These are phyloP conservation scores for Drosophila hamatofila DNA, from an alignment of 2,888 invertebrate genomes.

Conservation along the genomic window DNA sequence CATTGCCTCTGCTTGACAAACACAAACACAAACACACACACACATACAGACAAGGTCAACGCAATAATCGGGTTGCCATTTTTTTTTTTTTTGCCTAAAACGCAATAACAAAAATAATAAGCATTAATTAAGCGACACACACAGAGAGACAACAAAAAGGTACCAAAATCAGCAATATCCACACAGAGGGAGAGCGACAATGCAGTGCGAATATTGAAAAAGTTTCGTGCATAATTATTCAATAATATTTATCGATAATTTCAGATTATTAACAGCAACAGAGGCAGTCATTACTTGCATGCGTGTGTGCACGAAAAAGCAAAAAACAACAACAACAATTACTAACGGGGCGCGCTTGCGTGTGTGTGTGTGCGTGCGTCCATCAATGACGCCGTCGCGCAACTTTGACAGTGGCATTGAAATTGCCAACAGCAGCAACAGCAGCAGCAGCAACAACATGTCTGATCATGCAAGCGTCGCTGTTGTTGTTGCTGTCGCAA, in stretches of 20 bases:
- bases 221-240: background rate
- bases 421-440: slow-evolving; percentile 34
- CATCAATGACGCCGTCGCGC: slow-evolving; percentile 47
- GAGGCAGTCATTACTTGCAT: background rate
- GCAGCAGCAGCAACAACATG: slow-evolving; percentile 14
- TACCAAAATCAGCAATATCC: slow-evolving; percentile 6
- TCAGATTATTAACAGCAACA: slow-evolving; percentile 7
- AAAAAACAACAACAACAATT: slow-evolving; percentile 1
- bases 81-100: slow-evolving; percentile 35
- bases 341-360: slow-evolving; percentile 13
- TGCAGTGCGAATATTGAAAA: background rate
- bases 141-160: slow-evolving; percentile 1
- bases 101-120: slow-evolving; percentile 54
- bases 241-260: slow-evolving; percentile 21
- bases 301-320: slow-evolving; percentile 8
- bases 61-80: slow-evolving; percentile 40
- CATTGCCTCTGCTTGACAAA: slow-evolving; percentile 14
- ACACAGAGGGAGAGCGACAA: background rate
- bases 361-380: slow-evolving; percentile 20
- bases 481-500: slow-evolving; percentile 15
- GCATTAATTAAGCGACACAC: slow-evolving; percentile 46
- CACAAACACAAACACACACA: slow-evolving; percentile 25
- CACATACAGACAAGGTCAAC: slow-evolving; percentile 54
- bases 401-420: slow-evolving; percentile 76
- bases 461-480: slow-evolving; percentile 38